phyloP scores from a whole-genome alignment of 2,797 vertebrate genomes.

The Astyanax mexicanus region DNA sequence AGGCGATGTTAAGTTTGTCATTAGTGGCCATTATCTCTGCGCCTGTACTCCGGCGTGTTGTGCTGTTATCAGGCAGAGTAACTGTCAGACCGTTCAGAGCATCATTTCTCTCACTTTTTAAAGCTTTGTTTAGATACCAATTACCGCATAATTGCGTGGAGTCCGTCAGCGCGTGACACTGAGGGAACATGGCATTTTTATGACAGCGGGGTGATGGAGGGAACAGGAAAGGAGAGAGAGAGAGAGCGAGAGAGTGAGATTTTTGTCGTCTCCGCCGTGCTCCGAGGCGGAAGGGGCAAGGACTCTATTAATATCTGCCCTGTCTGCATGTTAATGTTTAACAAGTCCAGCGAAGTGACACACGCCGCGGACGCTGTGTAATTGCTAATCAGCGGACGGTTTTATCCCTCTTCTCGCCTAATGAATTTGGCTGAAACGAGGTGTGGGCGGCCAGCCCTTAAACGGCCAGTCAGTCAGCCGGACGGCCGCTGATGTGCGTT shows the following conservation, averaged over 20 bases:
- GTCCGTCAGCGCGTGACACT: slow-evolving; percentile 30
- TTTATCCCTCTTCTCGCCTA: slow-evolving; percentile 73
- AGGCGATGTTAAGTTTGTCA: background rate
- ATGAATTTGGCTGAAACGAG: slow-evolving; percentile 78
- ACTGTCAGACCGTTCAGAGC: background rate
- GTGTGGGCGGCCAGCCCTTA: slow-evolving; percentile 72
- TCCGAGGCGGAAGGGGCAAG: slow-evolving; percentile 56
- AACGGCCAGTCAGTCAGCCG: slow-evolving; percentile 65
- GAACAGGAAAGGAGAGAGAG: slow-evolving; percentile 25
- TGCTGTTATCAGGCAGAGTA: background rate
- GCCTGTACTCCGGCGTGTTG: background rate
- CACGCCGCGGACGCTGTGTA: slow-evolving; percentile 70
- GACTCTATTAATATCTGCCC: slow-evolving; percentile 79
- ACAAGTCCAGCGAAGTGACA: slow-evolving; percentile 80
- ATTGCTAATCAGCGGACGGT: slow-evolving; percentile 83
- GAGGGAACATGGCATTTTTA: slow-evolving; percentile 41
- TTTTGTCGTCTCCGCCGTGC: slow-evolving; percentile 32
- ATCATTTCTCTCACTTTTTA: background rate
- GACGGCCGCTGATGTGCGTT: slow-evolving; percentile 68
- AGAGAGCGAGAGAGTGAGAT: slow-evolving; percentile 61
- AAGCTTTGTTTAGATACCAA: slow-evolving; percentile 55
- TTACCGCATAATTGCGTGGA: slow-evolving; percentile 48
- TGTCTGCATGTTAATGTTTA: slow-evolving; percentile 77
- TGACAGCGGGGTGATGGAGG: slow-evolving; percentile 33
- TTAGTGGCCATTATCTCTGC: background rate